Base-by-base conservation (phyloP, 2,888 invertebrate genomes). In the Volucella zonaria region DNA sequence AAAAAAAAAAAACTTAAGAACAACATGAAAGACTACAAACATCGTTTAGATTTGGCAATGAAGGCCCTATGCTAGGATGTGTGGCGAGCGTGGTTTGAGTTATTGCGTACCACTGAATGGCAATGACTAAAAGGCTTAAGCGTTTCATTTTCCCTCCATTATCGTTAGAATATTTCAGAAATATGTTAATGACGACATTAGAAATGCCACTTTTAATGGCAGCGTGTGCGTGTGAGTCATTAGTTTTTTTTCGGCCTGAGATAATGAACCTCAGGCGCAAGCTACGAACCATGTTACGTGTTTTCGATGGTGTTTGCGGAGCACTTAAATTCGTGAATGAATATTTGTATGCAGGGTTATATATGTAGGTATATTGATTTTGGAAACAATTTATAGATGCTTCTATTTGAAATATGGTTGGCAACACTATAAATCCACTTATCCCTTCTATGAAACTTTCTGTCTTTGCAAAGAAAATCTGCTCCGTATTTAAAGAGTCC, bases 111-210 rank as follows among this genome's bases (percentile, higher is more conserved):
- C 59, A 15, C 47, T 11, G 66, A 38, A 51, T 51, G 51, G 52
- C 38, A 38, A 54, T 10, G 67, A 31, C 59, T 59, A 56, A 78
- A 78, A 52, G 59, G 64, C 52, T 71, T 71, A 71, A 78, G 71
- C 64, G 78, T 78, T 78, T 78, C 78, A 73, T 71, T 78, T 78
- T 51, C 59, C 58, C 40, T 49, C 66, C 51, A 78, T 78, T 71
- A 78, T 71, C 71, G 78, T 71, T 78, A 59, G 78, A 78, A 78
- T 78, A 71, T 78, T 78, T 78, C 58, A 58, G 31, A 42, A 71
- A 78, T 78, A 78, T 71, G 78, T 52, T 78, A 78, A 78, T 78
- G 78, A 14, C 45, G 45, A 51, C 71, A 71, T 78, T 78, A 71
- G 78, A 59, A 78, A 58, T 73, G 59, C 71, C 78, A 71, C 78